A percentile compares a stretch with the other conserved stretches of the same genome.
These are phyloP conservation scores for Heloderma charlesbogerti DNA, from an alignment of 2,113 vertebrate genomes.

Conservation along the genomic window DNA sequence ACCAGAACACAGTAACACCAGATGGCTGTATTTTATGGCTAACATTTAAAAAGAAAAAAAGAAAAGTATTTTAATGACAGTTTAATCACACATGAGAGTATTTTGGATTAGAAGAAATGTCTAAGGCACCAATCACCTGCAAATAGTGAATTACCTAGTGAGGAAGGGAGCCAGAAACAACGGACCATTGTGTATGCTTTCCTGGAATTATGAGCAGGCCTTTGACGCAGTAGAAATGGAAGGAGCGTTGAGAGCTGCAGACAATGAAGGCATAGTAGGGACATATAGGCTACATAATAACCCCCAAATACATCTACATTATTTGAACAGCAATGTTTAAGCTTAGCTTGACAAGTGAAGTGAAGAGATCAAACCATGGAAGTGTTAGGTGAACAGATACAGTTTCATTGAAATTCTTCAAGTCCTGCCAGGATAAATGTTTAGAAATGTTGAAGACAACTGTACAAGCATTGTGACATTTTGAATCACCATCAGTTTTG, in stretches of 20 bases:
- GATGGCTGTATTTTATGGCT: conserved; percentile 50
- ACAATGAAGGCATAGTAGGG: conserved; percentile 56
- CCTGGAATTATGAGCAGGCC: conserved; percentile 60
- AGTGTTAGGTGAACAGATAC: conserved; percentile 42
- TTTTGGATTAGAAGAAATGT: conserved; percentile 61
- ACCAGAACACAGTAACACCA: conserved; percentile 48
- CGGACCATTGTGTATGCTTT: conserved; percentile 50
- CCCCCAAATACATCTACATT: conserved; percentile 34
- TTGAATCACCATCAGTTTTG: neutral
- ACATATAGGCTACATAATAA: conserved; percentile 35
- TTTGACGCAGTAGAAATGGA: conserved; percentile 59
- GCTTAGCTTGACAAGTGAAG: conserved; percentile 50
- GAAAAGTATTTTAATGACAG: conserved; percentile 53
- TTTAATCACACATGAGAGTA: conserved; percentile 48
- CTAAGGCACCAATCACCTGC: conserved; percentile 51
- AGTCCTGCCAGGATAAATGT: conserved; percentile 41
- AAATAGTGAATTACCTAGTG: conserved; percentile 57
- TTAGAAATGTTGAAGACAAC: conserved; percentile 52
- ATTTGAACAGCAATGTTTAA: conserved; percentile 50
- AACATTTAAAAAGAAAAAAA: conserved; percentile 37
- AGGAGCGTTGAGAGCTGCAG: conserved; percentile 50
- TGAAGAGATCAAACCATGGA: conserved; percentile 58
- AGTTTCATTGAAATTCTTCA: conserved; percentile 43
- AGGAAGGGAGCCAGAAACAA: conserved; percentile 60
- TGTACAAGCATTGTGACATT: conserved; percentile 31